A percentile compares a stretch with the other conserved stretches of the same genome.
phyloP scores from a whole-genome alignment of 1,140 invertebrate species.

The Antheraea mylitta region DNA sequence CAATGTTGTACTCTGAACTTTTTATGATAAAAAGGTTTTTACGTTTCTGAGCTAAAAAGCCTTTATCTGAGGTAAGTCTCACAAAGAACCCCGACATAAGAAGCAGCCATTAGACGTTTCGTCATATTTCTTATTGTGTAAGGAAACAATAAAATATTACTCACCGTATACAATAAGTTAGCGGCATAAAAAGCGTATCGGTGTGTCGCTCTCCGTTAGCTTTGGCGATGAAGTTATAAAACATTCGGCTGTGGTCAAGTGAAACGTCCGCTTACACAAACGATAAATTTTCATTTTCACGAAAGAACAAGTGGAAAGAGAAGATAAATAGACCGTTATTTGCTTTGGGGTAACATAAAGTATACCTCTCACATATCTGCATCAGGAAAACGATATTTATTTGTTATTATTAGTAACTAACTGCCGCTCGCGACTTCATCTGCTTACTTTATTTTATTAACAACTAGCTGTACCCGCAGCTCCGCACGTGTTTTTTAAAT shows the following conservation, averaged over 20 bases:
- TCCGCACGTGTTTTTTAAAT: too few relatives aligned
- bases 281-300: conserved; percentile 69
- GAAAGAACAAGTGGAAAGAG: conserved; percentile 59
- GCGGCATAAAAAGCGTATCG: conserved; percentile 7
- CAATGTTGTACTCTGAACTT: not conserved
- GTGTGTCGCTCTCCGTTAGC: conserved; percentile 1
- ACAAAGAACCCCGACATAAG: not conserved
- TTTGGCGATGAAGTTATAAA: conserved; percentile 25
- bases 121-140: conserved; percentile 9
- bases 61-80: conserved; percentile 1
- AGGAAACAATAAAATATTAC: conserved; percentile 9
- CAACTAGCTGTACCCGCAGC: too few relatives aligned
- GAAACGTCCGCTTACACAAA: conserved; percentile 47
- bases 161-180: not conserved
- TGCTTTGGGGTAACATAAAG: not conserved
- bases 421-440: too few relatives aligned
- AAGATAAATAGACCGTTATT: conserved; percentile 45
- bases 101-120: conserved; percentile 2
- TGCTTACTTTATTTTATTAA: too few relatives aligned
- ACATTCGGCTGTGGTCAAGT: conserved; percentile 60
- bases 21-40: conserved; percentile 1
- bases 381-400: not conserved
- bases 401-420: not conserved
- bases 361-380: not conserved
- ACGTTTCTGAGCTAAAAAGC: not conserved